These are phyloP conservation scores for Gnathonemus echidnorhynchus DNA, from an alignment of 2,113 vertebrate species.

Conservation along the genomic window DNA sequence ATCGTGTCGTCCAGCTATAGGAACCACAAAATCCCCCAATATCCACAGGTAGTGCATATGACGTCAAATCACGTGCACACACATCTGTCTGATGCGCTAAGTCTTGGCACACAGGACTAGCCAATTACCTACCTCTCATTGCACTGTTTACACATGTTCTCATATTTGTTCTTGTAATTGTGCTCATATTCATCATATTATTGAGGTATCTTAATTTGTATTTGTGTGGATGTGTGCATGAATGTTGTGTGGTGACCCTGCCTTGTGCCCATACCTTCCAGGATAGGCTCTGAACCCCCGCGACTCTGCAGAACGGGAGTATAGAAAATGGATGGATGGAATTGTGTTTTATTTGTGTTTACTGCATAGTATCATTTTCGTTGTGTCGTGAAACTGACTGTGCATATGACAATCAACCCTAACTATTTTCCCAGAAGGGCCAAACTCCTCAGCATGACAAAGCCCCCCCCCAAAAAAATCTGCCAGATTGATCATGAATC, in stretches of 20 bases:
- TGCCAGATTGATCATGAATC: background rate
- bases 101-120: background rate
- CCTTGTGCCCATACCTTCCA: background rate
- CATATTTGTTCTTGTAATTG: background rate
- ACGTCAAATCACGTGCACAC: background rate
- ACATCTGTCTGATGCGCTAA: background rate
- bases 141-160: background rate
- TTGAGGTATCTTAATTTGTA: background rate
- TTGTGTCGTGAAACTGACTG: background rate
- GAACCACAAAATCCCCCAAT: background rate
- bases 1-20: background rate
- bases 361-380: background rate
- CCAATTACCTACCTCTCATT: background rate
- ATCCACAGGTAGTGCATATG: background rate
- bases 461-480: background rate
- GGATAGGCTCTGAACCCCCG: background rate
- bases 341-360: background rate
- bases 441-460: background rate
- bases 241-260: background rate
- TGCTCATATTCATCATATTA: background rate
- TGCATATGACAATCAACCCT: background rate
- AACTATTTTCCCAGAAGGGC: background rate
- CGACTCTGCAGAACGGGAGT: background rate
- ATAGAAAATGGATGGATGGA: background rate
- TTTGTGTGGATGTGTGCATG: background rate